Evolutionary conservation across 2,797 vertebrate species (phyloP).

Genomic region (Ispidina lecontei): DNA sequence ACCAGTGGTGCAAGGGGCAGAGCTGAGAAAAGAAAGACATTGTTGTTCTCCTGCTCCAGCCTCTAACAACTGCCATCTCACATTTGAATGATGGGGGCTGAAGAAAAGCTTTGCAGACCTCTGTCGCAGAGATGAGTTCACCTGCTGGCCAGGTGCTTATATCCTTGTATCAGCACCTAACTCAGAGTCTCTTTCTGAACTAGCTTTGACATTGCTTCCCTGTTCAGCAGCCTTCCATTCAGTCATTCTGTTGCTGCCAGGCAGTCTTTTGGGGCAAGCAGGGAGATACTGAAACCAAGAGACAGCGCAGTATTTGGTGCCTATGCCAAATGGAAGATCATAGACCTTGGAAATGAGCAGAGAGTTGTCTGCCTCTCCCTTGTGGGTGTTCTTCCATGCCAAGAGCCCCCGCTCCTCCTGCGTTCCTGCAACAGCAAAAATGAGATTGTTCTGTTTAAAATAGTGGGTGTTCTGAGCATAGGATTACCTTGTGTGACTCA

Average conservation of each 20-base stretch:
- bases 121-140: neutral
- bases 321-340: constrained; percentile 88
- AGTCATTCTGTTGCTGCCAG: neutral
- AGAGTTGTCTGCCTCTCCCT: constrained; percentile 72
- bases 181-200: neutral
- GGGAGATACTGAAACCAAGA: constrained; percentile 84
- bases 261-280: constrained; percentile 80
- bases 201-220: neutral
- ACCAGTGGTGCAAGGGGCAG: neutral
- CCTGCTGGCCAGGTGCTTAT: constrained; percentile 5
- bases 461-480: accelerated
- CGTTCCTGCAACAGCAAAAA: constrained; percentile 80
- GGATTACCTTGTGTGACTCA: neutral
- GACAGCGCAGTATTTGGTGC: constrained; percentile 74
- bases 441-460: neutral
- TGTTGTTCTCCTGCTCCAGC: neutral
- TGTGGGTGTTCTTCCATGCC: constrained; percentile 85
- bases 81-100: neutral
- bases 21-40: neutral
- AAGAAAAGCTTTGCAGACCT: neutral
- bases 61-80: neutral
- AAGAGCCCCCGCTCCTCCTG: constrained; percentile 88
- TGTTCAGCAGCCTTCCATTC: neutral
- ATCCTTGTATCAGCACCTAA: constrained; percentile 42
- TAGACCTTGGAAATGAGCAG: constrained; percentile 83